Base-by-base conservation (phyloP, 2,113 vertebrate genomes). In the Genyomyrus donnyi region DNA sequence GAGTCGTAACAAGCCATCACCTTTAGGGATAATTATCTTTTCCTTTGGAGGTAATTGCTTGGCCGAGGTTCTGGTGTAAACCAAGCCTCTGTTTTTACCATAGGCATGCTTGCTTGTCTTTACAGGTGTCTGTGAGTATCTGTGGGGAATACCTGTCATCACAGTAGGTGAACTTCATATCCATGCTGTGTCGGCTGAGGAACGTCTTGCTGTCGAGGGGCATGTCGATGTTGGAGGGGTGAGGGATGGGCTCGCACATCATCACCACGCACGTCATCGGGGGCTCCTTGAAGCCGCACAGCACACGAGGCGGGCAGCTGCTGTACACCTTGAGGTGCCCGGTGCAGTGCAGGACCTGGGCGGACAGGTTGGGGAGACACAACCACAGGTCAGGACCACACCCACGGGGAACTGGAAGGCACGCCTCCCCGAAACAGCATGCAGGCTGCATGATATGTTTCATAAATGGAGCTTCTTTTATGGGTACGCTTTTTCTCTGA, bases 81-180 rank as follows among this genome's bases (percentile, higher is more conserved):
- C 58, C 27, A 6, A 39, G 0, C 42, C 48, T 89, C 66, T 35
- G 66, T 24, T n/a, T 13, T 88, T n/a, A 48, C 53, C 42, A 13
- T 66, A 24, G 74, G 74, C 24, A n/a, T n/a, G 53, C n/a, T 48
- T 58, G 53, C 27, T 56, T 35, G 35, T 21, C 87, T 5, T 58
- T 86, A 27, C 45, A n/a, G 15, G 48, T 49, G 45, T 39, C 35
- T 0, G 15, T 42, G 74, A 39, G 83, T 85, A 42, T 85, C 21
- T 85, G 42, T 5, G 83, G 39, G 83, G 8, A 91, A 87, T 93
- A 99, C 98, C 98, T 97, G 92, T 99, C 98, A 53, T 99, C 98
- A 1, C 98, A 99, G 94, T 98, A 99, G 91, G 97, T 99, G 94
- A 98, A 99, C 94, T 99, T 99, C 98, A 99, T 99, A 95, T 99